phyloP scores from a whole-genome alignment of 2,113 vertebrate genomes.

The Cheirogaleus medius region DNA sequence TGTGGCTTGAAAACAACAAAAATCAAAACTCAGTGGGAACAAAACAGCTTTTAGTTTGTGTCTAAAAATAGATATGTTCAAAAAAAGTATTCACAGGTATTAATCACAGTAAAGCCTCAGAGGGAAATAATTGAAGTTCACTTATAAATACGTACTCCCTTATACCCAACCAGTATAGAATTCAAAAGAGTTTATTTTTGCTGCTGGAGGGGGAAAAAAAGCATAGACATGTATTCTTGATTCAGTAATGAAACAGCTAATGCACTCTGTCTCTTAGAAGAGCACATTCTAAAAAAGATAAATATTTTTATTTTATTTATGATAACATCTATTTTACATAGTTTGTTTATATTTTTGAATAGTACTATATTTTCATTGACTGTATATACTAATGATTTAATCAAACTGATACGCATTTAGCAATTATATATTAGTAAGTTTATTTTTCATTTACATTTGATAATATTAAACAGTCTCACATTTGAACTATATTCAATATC shows the following conservation, averaged over 20 bases:
- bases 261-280: neutral
- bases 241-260: neutral
- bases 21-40: neutral
- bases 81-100: neutral
- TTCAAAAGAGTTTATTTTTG: neutral
- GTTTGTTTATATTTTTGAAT: neutral
- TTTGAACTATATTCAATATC: neutral
- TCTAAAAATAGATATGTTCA: neutral
- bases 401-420: neutral
- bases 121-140: neutral
- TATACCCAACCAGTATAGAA: neutral
- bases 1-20: neutral
- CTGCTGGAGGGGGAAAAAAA: neutral
- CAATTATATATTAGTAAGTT: neutral
- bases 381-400: neutral
- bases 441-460: neutral
- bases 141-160: neutral
- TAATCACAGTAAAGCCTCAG: neutral
- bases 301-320: neutral
- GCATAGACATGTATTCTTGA: neutral
- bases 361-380: neutral
- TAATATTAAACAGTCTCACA: neutral
- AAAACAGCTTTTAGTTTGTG: neutral
- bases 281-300: neutral
- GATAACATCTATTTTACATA: neutral